Evolutionary conservation across 2,888 invertebrate genomes (phyloP), one percentile per base, ranked within the genome.

Genomic region (Alitta virens): DNA sequence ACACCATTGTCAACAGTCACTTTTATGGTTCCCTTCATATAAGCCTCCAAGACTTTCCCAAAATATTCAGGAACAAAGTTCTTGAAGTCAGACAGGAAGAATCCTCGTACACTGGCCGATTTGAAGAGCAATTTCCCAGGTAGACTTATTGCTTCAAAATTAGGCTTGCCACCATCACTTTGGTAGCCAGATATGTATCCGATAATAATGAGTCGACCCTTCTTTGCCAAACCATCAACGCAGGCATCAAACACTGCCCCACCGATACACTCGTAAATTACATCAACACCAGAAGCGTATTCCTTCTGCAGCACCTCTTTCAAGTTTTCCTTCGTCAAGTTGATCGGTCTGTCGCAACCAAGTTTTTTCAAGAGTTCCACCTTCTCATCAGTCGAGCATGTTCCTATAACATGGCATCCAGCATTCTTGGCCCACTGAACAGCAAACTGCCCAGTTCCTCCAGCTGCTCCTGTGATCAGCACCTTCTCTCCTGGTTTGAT

Each of bases 371-470:
- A 67, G 65, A 78, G 75, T 53, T 74, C 63, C 18, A 74, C 76
- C 70, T 79, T 80, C 9, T 77, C 75, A 42, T 74, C 74, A 27
- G 74, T 68, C 2, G 79, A 79, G 65, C 79, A 79, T 23, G 78
- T 78, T 7, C 78, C 79, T 38, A 79, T 75, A 12, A 79, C 79
- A 69, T 78, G 76, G 66, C 78, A 78, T 1, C 78, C 78, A 25
- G 72, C 71, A 33, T 68, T 57, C 49, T 78, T 77, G 21, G 78
- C 78, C 71, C 74, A 71, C 64, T 79, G 79, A 18, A 76, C 77
- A 58, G 77, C 78, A 60, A 78, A 72, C 58, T 76, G 74, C 24
- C 78, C 78, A 18, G 78, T 77, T 1, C 78, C 78, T 5, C 78
- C 78, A 18, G 78, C 76, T 23, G 78, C 78, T 63, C 76, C 76